Evolutionary conservation across 2,113 vertebrate genomes (phyloP).

Genomic region (Grallaria varia): DNA sequence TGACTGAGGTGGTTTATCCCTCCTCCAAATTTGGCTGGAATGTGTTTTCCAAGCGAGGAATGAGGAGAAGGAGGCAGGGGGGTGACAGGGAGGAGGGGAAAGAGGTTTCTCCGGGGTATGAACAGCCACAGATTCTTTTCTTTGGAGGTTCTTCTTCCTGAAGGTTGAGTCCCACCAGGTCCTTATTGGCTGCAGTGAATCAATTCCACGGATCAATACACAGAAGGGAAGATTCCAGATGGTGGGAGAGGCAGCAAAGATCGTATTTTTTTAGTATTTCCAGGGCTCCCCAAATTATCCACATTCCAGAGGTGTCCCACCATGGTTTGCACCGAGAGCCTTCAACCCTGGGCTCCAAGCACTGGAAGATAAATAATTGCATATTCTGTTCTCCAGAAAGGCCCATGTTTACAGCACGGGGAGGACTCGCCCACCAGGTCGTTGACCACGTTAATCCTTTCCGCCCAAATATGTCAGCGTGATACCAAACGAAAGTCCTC

Average conservation of each 20-base stretch:
- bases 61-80: fast-evolving
- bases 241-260: background rate
- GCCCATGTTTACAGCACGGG: background rate
- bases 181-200: background rate
- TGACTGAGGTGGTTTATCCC: background rate
- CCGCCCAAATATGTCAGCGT: background rate
- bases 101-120: background rate
- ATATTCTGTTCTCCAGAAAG: background rate
- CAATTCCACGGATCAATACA: fast-evolving
- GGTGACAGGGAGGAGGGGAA: background rate
- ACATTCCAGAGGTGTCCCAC: background rate
- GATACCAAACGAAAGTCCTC: background rate
- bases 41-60: background rate
- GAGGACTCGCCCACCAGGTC: background rate
- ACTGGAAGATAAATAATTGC: background rate
- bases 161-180: background rate
- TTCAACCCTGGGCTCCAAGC: background rate
- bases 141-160: background rate
- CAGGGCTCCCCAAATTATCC: too few species aligned
- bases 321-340: background rate
- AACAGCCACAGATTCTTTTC: too few species aligned
- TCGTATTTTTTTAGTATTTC: background rate
- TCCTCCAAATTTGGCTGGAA: background rate
- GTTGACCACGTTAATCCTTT: background rate
- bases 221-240: background rate